Percentiles rank a stretch among this genome's conserved stretches.
Evolutionary conservation across 2,113 vertebrate genomes (phyloP).

Genomic region (Zosterops lateralis): DNA sequence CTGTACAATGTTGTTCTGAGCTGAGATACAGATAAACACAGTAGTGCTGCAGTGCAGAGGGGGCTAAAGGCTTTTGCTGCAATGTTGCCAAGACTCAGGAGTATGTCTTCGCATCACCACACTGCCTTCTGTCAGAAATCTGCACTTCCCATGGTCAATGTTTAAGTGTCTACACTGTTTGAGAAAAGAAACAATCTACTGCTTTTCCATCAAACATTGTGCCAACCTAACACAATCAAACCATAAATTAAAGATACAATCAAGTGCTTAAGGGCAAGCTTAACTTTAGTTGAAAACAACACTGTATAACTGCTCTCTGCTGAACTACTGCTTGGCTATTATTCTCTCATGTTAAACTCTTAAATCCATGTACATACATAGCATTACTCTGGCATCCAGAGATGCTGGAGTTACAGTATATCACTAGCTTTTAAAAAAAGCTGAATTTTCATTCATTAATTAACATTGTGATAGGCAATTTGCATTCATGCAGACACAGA

Average conservation of each 20-base stretch:
- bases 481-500: neutral
- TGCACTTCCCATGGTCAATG: neutral
- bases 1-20: neutral
- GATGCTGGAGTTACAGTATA: neutral
- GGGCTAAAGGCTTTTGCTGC: neutral
- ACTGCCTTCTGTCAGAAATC: neutral
- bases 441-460: neutral
- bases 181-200: neutral
- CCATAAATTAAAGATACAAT: neutral
- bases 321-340: neutral
- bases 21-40: neutral
- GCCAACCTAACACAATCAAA: neutral
- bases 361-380: neutral
- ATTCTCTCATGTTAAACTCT: neutral
- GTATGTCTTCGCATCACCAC: neutral
- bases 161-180: neutral
- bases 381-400: neutral
- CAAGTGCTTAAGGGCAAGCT: neutral
- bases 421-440: neutral
- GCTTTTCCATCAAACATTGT: neutral
- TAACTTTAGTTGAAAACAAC: neutral
- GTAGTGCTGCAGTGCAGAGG: neutral
- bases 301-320: neutral
- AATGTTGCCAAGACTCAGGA: neutral
- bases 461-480: neutral